Conservation (phyloP, 2,888 invertebrate genomes). For the Erebia palarica region DNA sequence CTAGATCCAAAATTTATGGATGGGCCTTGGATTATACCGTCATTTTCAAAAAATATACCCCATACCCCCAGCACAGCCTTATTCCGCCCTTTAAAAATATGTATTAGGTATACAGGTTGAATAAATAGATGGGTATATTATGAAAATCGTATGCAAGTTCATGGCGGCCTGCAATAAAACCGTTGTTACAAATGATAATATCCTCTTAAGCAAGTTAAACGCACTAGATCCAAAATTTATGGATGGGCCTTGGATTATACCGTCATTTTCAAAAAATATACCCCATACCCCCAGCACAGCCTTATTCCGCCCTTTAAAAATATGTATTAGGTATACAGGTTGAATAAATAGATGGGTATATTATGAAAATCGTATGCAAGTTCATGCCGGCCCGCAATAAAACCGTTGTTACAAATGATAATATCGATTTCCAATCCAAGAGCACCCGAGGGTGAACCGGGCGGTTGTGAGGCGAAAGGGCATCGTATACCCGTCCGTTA, state of each 20-base stretch:
- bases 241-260: too few relatives aligned
- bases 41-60: too few relatives aligned
- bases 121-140: background rate
- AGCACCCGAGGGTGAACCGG: conserved; percentile 4
- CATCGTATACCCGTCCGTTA: background rate
- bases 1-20: too few relatives aligned
- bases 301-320: background rate
- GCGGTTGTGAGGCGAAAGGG: background rate
- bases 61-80: too few relatives aligned
- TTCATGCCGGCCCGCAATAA: background rate
- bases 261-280: too few relatives aligned
- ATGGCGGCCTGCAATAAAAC: background rate
- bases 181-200: conserved; percentile 1
- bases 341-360: background rate
- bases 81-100: background rate
- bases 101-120: background rate
- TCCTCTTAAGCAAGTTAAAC: background rate
- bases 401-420: conserved; percentile 1
- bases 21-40: too few relatives aligned
- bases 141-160: background rate
- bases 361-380: background rate
- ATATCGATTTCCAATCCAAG: conserved; percentile 7
- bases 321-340: background rate
- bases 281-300: too few relatives aligned
- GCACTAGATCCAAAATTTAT: too few relatives aligned